A percentile compares a stretch with the other conserved stretches of the same genome.
Conservation (phyloP, 2,113 vertebrate genomes). For the Alligator mississippiensis region DNA sequence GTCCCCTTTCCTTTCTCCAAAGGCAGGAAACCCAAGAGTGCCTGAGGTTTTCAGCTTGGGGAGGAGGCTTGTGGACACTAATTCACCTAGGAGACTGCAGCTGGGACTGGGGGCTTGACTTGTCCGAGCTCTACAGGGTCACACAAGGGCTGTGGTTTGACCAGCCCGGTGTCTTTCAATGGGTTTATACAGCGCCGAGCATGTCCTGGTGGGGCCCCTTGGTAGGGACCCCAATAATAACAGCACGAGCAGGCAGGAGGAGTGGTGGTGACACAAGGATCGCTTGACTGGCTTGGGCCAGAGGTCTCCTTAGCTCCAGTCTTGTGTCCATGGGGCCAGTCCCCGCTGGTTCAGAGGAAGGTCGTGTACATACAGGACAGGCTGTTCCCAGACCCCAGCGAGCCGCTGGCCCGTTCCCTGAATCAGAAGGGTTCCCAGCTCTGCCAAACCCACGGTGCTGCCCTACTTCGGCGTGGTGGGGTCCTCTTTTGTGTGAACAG, state of each 20-base stretch:
- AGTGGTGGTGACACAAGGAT: neutral
- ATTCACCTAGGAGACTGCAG: neutral
- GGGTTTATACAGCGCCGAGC: neutral
- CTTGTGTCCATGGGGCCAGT: neutral
- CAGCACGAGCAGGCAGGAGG: neutral
- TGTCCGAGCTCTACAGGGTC: no score
- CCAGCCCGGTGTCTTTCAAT: neutral
- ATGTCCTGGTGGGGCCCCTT: neutral
- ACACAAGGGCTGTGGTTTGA: neutral
- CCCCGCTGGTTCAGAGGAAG: neutral
- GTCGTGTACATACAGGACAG: neutral
- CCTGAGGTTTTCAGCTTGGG: neutral
- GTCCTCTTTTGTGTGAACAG: no score
- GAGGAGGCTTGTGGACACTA: neutral
- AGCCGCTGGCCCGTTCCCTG: neutral
- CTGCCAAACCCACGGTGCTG: neutral
- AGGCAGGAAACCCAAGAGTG: neutral
- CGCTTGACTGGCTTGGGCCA: neutral
- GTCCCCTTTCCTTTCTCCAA: neutral
- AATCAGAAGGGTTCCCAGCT: neutral
- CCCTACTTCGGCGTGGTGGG: neutral
- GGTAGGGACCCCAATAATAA: neutral
- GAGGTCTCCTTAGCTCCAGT: neutral
- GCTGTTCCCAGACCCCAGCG: neutral
- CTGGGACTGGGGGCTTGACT: no score